A percentile compares a stretch with the other conserved stretches of the same genome.
These are phyloP conservation scores for Oxystoma pomonae DNA, from an alignment of 2,888 invertebrate species.

Conservation along the genomic window DNA sequence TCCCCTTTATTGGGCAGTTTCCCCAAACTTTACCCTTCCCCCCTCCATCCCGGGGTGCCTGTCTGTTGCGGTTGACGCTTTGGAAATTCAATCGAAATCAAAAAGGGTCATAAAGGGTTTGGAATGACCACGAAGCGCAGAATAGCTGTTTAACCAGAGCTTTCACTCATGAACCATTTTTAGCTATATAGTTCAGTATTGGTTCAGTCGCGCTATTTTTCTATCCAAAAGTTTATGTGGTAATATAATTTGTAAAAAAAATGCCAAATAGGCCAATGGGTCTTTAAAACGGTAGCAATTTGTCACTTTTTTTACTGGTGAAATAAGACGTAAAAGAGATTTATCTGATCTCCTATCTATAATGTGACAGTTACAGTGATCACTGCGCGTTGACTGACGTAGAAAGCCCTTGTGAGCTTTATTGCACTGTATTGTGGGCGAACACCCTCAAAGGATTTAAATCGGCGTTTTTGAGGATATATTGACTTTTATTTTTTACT, in stretches of 20 bases:
- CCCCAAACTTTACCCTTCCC: neutral
- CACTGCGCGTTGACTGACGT: neutral
- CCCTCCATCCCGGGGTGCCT: neutral
- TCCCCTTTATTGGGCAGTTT: neutral
- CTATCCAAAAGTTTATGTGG: no score
- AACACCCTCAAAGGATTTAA: neutral
- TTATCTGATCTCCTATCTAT: neutral
- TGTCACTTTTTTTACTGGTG: no score
- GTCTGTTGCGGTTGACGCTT: neutral
- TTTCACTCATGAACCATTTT: no score
- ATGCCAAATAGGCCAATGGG: no score
- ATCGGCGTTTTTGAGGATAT: neutral
- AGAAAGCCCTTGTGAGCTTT: neutral
- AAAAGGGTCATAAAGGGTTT: neutral
- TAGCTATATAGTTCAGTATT: no score
- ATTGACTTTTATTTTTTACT: no score
- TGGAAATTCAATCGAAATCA: neutral
- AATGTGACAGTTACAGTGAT: neutral
- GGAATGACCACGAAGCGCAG: neutral
- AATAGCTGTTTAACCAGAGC: neutral
- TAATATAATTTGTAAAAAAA: no score
- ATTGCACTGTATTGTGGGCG: neutral
- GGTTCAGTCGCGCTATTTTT: no score
- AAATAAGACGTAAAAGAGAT: no score
- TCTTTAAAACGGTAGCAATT: no score